These are phyloP conservation scores for Phasianus colchicus DNA, from an alignment of 2,113 vertebrate genomes.

Conservation along the genomic window DNA sequence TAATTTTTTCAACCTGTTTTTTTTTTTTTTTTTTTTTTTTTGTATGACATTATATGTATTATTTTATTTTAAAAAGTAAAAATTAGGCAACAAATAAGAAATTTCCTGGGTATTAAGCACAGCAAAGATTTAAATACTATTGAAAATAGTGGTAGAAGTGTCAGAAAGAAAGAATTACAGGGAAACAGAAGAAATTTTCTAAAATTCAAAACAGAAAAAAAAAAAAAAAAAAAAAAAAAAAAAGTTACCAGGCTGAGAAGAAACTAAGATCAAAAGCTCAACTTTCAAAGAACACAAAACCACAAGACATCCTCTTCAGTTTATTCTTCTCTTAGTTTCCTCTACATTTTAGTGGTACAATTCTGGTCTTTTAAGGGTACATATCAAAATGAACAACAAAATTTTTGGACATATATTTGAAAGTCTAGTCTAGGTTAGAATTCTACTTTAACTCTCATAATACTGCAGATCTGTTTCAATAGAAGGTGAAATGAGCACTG, in stretches of 20 bases:
- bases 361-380: not conserved
- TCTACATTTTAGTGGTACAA: not conserved
- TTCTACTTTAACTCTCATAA: not conserved
- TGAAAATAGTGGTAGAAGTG: not conserved
- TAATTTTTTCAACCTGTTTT: not conserved
- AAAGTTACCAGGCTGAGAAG: not conserved
- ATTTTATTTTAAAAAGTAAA: not conserved
- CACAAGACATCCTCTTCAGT: rapidly evolving
- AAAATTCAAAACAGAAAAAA: not conserved
- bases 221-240: not conserved
- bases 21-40: not conserved
- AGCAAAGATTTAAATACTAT: not conserved
- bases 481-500: not conserved
- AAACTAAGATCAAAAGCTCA: not conserved
- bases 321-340: not conserved
- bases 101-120: not conserved
- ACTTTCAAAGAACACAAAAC: not conserved
- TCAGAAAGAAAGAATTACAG: not conserved
- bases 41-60: not conserved
- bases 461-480: not conserved
- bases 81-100: not conserved
- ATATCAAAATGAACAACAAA: not conserved
- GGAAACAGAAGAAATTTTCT: not conserved
- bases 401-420: not conserved
- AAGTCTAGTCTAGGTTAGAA: not conserved